A percentile compares a stretch with the other conserved stretches of the same genome.
These are phyloP conservation scores for Syrrhaptes paradoxus DNA, from an alignment of 2,113 vertebrate genomes.

Conservation along the genomic window DNA sequence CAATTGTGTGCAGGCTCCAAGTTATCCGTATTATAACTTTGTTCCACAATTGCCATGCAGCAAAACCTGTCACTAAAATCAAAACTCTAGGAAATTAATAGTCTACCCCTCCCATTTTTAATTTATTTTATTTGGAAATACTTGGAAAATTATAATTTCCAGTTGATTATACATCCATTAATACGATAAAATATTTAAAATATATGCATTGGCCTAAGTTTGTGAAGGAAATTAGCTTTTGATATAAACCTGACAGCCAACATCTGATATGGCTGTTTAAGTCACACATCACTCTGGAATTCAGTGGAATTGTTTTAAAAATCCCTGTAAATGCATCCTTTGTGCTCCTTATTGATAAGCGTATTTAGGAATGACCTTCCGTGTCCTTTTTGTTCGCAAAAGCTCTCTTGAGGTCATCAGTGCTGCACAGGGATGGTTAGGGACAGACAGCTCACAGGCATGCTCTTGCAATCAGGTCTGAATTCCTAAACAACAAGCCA, in stretches of 20 bases:
- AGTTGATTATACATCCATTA: not conserved
- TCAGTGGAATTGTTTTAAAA: not conserved
- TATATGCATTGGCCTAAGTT: not conserved
- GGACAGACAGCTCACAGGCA: fast-evolving
- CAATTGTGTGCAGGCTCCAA: not conserved
- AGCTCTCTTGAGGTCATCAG: not conserved
- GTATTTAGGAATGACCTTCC: not conserved
- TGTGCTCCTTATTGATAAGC: not conserved
- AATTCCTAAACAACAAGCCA: not conserved
- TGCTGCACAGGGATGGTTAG: not conserved
- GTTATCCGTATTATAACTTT: not conserved
- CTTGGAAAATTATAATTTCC: not conserved
- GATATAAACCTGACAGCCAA: not conserved
- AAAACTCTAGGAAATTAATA: not conserved
- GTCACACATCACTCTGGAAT: not conserved
- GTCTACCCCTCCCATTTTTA: not conserved
- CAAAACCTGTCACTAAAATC: not conserved
- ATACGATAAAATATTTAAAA: not conserved
- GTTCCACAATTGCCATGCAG: not conserved
- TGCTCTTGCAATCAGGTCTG: not conserved
- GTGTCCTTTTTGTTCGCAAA: not conserved
- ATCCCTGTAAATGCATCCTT: not conserved
- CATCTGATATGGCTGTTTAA: not conserved
- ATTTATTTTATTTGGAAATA: not conserved
- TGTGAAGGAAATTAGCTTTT: not conserved